These are phyloP conservation scores for Cyrtonyx montezumae DNA, from an alignment of 2,113 vertebrate genomes.

Conservation along the genomic window DNA sequence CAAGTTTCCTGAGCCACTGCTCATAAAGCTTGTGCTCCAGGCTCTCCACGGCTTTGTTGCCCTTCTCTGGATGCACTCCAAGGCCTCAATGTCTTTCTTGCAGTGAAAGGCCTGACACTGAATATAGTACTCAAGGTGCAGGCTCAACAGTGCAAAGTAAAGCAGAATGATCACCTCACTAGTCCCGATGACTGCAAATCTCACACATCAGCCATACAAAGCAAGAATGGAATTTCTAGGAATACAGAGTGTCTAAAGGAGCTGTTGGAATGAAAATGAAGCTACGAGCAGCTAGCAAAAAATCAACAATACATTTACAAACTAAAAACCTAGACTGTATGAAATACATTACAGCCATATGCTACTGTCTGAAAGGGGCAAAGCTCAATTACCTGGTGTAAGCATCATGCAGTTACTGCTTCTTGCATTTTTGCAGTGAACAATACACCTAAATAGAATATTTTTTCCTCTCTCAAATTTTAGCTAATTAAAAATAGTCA, in stretches of 20 bases:
- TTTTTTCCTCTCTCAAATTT: background rate
- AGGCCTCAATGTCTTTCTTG: too few relatives aligned
- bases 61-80: too few relatives aligned
- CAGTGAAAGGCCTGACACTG: too few relatives aligned
- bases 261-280: background rate
- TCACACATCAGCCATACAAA: background rate
- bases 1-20: too few relatives aligned
- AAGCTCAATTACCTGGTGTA: background rate
- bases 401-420: background rate
- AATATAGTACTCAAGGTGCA: too few relatives aligned
- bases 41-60: too few relatives aligned
- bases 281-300: background rate
- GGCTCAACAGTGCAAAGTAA: too few relatives aligned
- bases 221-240: background rate
- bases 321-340: background rate
- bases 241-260: background rate
- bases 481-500: conserved; percentile 40
- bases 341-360: background rate
- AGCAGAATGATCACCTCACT: too few relatives aligned
- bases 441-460: background rate
- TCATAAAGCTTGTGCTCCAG: too few relatives aligned
- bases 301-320: background rate
- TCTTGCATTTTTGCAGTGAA: background rate
- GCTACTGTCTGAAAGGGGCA: background rate
- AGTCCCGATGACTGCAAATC: too few relatives aligned